Conservation (phyloP, 2,113 vertebrate genomes). For the Ptilonorhynchus violaceus region DNA sequence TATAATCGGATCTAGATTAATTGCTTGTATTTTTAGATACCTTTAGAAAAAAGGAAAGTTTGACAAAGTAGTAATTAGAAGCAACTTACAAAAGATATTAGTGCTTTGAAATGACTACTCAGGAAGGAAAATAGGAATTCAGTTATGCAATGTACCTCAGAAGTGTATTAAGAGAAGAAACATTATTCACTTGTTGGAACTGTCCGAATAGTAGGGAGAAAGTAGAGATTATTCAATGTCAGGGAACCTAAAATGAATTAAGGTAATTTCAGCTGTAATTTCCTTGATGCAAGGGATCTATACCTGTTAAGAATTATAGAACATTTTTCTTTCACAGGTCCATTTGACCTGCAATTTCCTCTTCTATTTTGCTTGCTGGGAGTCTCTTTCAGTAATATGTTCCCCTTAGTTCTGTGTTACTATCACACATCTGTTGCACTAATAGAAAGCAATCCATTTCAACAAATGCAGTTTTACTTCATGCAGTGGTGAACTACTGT, state of each 20-base stretch:
- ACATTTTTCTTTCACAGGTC: not conserved
- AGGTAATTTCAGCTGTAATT: not conserved
- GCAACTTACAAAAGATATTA: not conserved
- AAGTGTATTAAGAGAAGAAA: not conserved
- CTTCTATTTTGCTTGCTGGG: not conserved
- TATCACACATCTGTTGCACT: not conserved
- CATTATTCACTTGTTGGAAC: not conserved
- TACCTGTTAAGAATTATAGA: not conserved
- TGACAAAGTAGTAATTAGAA: not conserved
- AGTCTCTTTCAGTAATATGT: not conserved
- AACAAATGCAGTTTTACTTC: not conserved
- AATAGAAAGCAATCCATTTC: not conserved
- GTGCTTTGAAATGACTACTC: not conserved
- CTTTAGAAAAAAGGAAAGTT: not conserved
- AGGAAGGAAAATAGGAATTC: not conserved
- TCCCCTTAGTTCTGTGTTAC: not conserved
- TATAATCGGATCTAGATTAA: not conserved
- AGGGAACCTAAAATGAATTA: not conserved
- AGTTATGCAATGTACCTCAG: not conserved
- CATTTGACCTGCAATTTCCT: not conserved
- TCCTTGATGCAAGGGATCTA: not conserved
- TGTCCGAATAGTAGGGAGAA: not conserved
- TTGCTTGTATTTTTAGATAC: not conserved
- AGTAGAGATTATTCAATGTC: not conserved
- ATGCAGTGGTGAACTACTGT: not conserved